phyloP scores from a whole-genome alignment of 2,888 invertebrate species.

The Dusona sp. region DNA sequence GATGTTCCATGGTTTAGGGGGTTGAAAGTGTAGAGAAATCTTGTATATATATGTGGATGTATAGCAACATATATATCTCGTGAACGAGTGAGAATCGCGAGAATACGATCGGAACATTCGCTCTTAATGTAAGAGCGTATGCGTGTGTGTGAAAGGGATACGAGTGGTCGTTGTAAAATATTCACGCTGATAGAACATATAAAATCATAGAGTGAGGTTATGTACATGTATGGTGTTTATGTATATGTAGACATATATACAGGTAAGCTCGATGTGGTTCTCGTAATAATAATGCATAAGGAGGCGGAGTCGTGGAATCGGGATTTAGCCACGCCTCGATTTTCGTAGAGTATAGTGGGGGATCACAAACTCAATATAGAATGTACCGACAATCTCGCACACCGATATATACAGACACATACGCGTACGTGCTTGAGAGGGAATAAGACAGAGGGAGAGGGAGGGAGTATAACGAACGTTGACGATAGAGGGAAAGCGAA shows the following conservation, averaged over 20 bases:
- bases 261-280: conserved; percentile 55
- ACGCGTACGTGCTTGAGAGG: conserved; percentile 68
- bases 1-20: background rate
- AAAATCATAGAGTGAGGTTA: conserved; percentile 82
- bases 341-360: conserved; percentile 73
- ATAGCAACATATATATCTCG: background rate
- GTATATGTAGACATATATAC: conserved; percentile 16
- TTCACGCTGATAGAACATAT: conserved; percentile 77
- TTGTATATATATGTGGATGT: background rate
- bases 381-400: conserved; percentile 33
- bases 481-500: conserved; percentile 29
- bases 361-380: conserved; percentile 51
- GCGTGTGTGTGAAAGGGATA: conserved; percentile 48
- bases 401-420: background rate
- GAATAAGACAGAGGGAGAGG: conserved; percentile 74
- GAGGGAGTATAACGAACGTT: conserved; percentile 39
- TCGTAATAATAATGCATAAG: conserved; percentile 84
- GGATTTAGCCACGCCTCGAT: conserved; percentile 78
- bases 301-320: conserved; percentile 78
- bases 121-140: conserved; percentile 1
- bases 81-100: conserved; percentile 16
- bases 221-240: background rate
- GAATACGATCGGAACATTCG: conserved; percentile 27
- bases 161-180: conserved; percentile 69
- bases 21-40: conserved; percentile 13